Evolutionary conservation across 1,140 invertebrate genomes (phyloP).

Genomic region (Brachionus sp.): DNA sequence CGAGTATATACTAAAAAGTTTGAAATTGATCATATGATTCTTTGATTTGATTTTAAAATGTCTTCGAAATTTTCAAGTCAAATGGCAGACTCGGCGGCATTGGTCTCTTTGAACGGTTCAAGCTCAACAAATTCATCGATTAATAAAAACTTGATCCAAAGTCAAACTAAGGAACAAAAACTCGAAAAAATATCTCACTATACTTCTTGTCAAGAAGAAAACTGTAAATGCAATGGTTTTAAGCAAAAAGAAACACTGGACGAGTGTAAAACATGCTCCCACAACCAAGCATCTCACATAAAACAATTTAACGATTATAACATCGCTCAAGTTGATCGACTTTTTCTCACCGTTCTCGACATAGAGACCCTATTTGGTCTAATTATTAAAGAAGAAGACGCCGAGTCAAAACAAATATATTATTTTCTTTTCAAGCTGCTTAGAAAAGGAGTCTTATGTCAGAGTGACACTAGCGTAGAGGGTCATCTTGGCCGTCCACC

Average conservation of each 20-base stretch:
- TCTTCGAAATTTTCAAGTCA: neutral
- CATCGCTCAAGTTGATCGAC: neutral
- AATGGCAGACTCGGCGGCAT: neutral
- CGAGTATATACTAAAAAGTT: neutral
- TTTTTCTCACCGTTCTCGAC: constrained; percentile 13
- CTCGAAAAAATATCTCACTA: constrained; percentile 35
- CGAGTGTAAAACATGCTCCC: constrained; percentile 2
- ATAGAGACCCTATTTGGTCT: constrained; percentile 28
- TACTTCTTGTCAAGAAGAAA: constrained; percentile 12
- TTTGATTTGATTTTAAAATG: neutral
- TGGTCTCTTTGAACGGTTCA: too few relatives aligned
- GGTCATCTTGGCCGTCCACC: constrained; percentile 56
- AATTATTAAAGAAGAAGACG: constrained; percentile 6
- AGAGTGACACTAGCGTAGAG: constrained; percentile 85
- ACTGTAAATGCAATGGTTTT: constrained; percentile 34
- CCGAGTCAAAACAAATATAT: constrained; percentile 54
- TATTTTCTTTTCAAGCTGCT: constrained; percentile 16
- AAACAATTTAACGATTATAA: neutral
- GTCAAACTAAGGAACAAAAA: neutral
- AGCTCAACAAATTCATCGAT: neutral
- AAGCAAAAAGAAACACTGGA: constrained; percentile 3
- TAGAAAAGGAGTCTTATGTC: constrained; percentile 51
- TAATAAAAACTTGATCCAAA: neutral
- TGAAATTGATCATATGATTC: neutral
- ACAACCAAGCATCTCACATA: neutral